Evolutionary conservation across 2,888 invertebrate genomes (phyloP), one percentile per base, ranked within the genome.

Genomic region (Xestia c-nigrum): DNA sequence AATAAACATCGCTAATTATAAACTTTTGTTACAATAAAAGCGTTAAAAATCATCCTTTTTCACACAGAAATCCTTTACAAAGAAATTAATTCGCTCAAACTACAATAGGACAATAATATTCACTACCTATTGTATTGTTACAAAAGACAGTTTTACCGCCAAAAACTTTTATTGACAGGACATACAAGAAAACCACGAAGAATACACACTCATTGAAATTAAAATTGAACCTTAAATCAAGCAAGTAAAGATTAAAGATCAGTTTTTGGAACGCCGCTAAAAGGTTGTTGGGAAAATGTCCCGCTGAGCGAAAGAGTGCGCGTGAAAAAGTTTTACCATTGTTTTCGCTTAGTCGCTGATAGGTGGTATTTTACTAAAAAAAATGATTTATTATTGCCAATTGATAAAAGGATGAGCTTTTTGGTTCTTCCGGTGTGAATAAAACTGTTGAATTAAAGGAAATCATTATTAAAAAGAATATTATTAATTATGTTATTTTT

Each of bases 71-170:
- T 89, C 85, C 81, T 90, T 87, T 87, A 83, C 63, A 90, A 91
- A 89, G 89, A 84, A 80, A 76, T 87, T 90, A 91, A 93, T 94
- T 93, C 87, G 87, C 87, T 85, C 70, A 79, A 77, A 84, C 85
- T 89, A 89, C 88, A 88, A 89, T 86, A 90, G 86, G 77, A 90
- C 88, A 90, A 92, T 88, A 89, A 89, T 87, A 88, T 76, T 81
- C 84, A 88, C 88, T 87, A n/a, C n/a, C n/a, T n/a, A 90, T 92
- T 91, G 85, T 87, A 76, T 68, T 78, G 47, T 43, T 72, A 93
- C 90, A 93, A 93, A 87, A 90, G 90, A 87, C 78, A 88, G 83
- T 85, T 92, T 92, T 89, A 85, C 91, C 90, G 91, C 90, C 92
- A 87, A 85, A 86, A 76, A 78, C 79, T 31, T 87, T 89, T 90